Evolutionary conservation across 2,888 invertebrate species (phyloP), one percentile per base, ranked within the genome.

Genomic region (Drosophila dives): DNA sequence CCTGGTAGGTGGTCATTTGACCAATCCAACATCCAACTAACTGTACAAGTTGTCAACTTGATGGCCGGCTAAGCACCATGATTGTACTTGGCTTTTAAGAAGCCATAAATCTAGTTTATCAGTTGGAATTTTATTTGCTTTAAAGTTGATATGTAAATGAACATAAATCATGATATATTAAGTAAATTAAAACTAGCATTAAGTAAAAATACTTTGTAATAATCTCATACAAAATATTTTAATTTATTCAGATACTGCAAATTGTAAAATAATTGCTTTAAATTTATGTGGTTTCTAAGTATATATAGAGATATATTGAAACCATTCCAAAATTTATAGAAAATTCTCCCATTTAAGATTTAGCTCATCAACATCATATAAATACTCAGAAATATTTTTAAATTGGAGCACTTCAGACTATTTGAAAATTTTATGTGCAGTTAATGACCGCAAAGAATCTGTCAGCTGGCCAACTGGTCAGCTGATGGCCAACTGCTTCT

Each of bases 391-490:
- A 5, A 2, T 20, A 12, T 32, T 49, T 20, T 23, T 15, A 10
- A 61, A 48, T 11, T 38, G 50, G 11, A 3, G 2, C 2, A 10
- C 5, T 17, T 17, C 3, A 32, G 50, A 29, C 15, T 40, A 17
- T 38, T 60, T 53, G 6, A 23, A 45, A 49, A 20, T 59, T 76
- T 70, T 62, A 58, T 68, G 40, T 56, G 32, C 26, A 49, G 59
- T 38, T 71, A 71, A 64, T 67, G 77, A 80, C 51, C 80, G 71
- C 80, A 77, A 54, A 56, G 67, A 50, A 33, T 69, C 56, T 54
- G 77, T 64, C 81, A 80, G 74, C 69, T 62, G 68, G 49, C 59
- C 64, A 65, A 58, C 74, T 72, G 83, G 86, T 75, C 86, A 87
- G 71, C 90, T 81, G 85, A 67, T 75, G 64, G 40, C 42, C 62